These are phyloP conservation scores for Cotesia vestalis DNA, from an alignment of 1,140 invertebrate species.

Conservation along the genomic window DNA sequence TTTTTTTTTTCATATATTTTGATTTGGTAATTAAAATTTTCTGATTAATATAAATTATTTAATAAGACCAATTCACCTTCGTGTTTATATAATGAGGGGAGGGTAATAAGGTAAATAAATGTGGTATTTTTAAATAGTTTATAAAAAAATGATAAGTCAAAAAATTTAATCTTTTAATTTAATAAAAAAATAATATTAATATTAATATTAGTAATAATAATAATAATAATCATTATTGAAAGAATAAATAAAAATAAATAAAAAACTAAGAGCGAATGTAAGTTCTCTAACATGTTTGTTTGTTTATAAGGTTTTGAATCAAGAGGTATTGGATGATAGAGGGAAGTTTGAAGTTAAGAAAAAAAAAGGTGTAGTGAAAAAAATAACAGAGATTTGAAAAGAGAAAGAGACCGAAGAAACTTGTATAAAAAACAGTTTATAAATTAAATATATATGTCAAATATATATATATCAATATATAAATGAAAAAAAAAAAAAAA, in stretches of 20 bases:
- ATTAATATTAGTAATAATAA: conserved; percentile 32
- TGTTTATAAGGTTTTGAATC: conserved; percentile 69
- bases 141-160: conserved; percentile 37
- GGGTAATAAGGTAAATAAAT: conserved; percentile 37
- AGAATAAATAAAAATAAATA: conserved; percentile 44
- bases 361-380: conserved; percentile 45
- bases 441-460: conserved; percentile 14
- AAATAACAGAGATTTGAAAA: conserved; percentile 47
- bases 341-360: conserved; percentile 67
- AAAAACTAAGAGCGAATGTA: conserved; percentile 52
- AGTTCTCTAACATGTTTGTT: conserved; percentile 67
- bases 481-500: no score
- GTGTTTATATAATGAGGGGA: not conserved
- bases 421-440: conserved; percentile 14
- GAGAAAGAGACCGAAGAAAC: conserved; percentile 43
- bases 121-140: conserved; percentile 43
- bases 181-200: not conserved
- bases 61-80: conserved; percentile 29
- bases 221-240: conserved; percentile 35
- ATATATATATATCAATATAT: not conserved
- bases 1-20: conserved; percentile 25
- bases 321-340: conserved; percentile 69
- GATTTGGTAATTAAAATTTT: no score
- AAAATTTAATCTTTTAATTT: conserved; percentile 36
- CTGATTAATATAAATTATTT: conserved; percentile 15